phyloP scores from a whole-genome alignment of 2,113 vertebrate genomes.

The Hemiprocne comata region DNA sequence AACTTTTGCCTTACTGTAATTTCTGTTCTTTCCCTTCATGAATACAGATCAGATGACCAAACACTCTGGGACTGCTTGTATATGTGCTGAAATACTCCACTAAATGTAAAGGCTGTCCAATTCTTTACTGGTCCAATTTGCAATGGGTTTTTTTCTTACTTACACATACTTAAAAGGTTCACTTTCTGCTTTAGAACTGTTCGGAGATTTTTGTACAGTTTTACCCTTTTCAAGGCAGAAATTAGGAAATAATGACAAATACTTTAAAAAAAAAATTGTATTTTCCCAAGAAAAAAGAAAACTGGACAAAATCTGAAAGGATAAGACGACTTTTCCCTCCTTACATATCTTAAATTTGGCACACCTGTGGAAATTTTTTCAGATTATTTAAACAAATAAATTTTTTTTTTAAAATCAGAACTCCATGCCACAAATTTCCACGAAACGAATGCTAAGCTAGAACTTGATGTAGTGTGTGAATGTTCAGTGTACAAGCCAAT shows the following conservation, averaged over 20 bases:
- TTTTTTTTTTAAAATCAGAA: slow-evolving; percentile 24
- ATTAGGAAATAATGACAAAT: slow-evolving; percentile 36
- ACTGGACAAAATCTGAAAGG: not conserved
- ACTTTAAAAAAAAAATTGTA: not conserved
- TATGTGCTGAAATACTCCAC: slow-evolving; percentile 66
- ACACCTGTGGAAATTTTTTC: slow-evolving; percentile 37
- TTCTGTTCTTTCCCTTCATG: slow-evolving; percentile 66
- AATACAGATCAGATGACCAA: slow-evolving; percentile 74
- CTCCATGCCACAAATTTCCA: slow-evolving; percentile 57
- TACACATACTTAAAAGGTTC: not conserved
- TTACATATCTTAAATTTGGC: not conserved
- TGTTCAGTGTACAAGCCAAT: slow-evolving; percentile 89
- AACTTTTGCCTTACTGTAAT: slow-evolving; percentile 77
- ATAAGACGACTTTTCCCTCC: not conserved
- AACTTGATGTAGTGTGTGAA: slow-evolving; percentile 80
- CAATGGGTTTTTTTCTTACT: slow-evolving; percentile 74
- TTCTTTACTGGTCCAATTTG: slow-evolving; percentile 70
- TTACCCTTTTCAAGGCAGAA: slow-evolving; percentile 68
- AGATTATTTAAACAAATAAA: slow-evolving; percentile 23
- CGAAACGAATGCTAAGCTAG: slow-evolving; percentile 71
- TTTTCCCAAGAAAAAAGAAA: slow-evolving; percentile 6
- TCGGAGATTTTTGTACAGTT: slow-evolving; percentile 71
- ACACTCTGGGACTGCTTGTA: slow-evolving; percentile 74
- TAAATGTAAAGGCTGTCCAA: slow-evolving; percentile 60
- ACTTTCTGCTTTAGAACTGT: slow-evolving; percentile 62